These are phyloP conservation scores for Procambarus virginalis DNA, from an alignment of 1,140 invertebrate genomes.

Conservation along the genomic window DNA sequence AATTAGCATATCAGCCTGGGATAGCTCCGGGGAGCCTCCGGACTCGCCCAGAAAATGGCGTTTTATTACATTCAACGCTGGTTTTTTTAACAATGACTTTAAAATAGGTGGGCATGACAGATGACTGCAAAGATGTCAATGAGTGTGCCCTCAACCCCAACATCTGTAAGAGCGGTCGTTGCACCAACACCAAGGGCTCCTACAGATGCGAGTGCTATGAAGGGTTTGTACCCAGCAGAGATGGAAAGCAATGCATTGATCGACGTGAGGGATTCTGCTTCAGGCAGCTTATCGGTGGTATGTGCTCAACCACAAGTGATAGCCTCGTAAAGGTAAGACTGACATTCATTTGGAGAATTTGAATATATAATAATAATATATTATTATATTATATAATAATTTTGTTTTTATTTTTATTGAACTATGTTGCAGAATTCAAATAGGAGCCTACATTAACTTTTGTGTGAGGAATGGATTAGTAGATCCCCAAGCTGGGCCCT, in stretches of 20 bases:
- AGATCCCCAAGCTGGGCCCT: no score
- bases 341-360: neutral
- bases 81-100: neutral
- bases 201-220: conserved; percentile 87
- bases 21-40: no score
- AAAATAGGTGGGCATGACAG: conserved; percentile 75
- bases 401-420: no score
- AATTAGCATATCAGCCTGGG: no score
- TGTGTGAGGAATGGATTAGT: no score
- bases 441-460: no score
- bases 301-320: conserved; percentile 76
- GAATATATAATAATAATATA: neutral
- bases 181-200: conserved; percentile 86
- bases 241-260: conserved; percentile 87
- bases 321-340: conserved; percentile 60
- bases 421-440: no score
- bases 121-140: conserved; percentile 82
- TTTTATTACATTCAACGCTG: no score
- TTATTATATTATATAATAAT: no score
- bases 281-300: conserved; percentile 82
- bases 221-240: conserved; percentile 84
- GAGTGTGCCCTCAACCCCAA: conserved; percentile 76
- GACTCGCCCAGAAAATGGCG: no score
- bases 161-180: conserved; percentile 84
- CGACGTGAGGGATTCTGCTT: conserved; percentile 85